phyloP scores from a whole-genome alignment of 2,888 invertebrate species.

The Gastracanthus pulcherrimus region DNA sequence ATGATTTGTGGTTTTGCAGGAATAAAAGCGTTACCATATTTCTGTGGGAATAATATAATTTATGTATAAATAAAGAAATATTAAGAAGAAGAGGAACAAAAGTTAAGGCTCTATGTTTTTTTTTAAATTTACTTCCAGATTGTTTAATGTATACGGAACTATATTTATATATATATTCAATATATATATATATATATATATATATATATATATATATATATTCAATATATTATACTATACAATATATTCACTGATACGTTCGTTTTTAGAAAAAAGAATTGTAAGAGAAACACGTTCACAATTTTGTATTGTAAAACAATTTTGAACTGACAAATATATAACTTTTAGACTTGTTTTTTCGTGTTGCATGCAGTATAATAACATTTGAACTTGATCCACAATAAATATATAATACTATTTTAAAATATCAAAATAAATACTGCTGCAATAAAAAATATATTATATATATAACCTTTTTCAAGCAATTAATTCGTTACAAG shows the following conservation, averaged over 20 bases:
- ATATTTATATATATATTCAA: too few relatives aligned
- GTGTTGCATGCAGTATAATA: constrained; percentile 14
- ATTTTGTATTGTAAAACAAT: constrained; percentile 15
- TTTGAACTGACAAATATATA: constrained; percentile 15
- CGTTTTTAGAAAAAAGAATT: constrained; percentile 18
- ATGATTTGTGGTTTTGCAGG: constrained; percentile 42
- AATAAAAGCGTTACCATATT: background rate
- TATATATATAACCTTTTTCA: background rate
- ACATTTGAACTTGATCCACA: constrained; percentile 11
- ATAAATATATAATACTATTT: constrained; percentile 16
- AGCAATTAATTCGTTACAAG: background rate
- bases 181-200: too few relatives aligned
- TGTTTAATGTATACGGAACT: too few relatives aligned
- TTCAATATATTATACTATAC: too few relatives aligned
- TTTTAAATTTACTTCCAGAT: too few relatives aligned
- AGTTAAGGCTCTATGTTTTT: too few relatives aligned
- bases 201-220: too few relatives aligned
- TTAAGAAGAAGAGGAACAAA: background rate
- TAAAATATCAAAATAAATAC: constrained; percentile 12
- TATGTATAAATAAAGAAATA: background rate
- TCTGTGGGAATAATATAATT: constrained; percentile 9
- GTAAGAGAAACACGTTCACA: background rate
- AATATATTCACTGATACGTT: too few relatives aligned
- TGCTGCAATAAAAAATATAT: constrained; percentile 18
- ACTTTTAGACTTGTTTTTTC: constrained; percentile 21